Base-by-base conservation (phyloP, 1,140 invertebrate species). In the Dreissena polymorpha region DNA sequence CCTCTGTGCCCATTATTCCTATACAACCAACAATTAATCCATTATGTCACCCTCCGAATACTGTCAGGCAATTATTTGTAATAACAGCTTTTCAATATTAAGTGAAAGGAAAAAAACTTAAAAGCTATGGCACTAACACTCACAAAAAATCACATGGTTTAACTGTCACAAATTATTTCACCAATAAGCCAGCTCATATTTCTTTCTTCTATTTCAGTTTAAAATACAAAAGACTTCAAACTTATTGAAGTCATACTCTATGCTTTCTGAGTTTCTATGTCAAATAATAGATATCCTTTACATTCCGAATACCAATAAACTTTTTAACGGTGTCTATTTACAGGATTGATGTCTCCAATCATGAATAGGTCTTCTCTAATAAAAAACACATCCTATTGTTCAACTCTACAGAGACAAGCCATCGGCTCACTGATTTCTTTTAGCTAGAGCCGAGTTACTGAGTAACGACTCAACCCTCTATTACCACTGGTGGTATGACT, bases 1-100 rank as follows among this genome's bases (percentile, higher is more conserved):
- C 79, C 55, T 82, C 79, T 82, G 79, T 74, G 55, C 79, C 79
- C 79, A 82, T 82, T 72, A 82, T 69, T 73, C 49, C 16, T 29
- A 57, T 60, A 76, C 68, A 39, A n/a, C 25, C 50, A 64, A 14
- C 23, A 13, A 76, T 29, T 16, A 25, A 23, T 73, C 16, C 12
- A 29, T 39, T 39, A 39, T 39, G 39, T 39, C 39, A 39, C 39
- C 39, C 39, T 5, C 39, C 2, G 39, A 39, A 39, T 39, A 39
- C 39, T 8, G 39, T 39, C 39, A 39, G 39, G 39, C 39, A 39
- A 39, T 39, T 39, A 39, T 8, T 39, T 39, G 2, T 39, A 39
- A 39, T 39, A 39, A 39, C 39, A 39, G 39, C 39, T 5, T 39
- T 39, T 2, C 39, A 2, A 8, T 5, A 5, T 39, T 39, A 2